Conservation (phyloP, 2,113 vertebrate species). For the Phrynocephalus versicolor region DNA sequence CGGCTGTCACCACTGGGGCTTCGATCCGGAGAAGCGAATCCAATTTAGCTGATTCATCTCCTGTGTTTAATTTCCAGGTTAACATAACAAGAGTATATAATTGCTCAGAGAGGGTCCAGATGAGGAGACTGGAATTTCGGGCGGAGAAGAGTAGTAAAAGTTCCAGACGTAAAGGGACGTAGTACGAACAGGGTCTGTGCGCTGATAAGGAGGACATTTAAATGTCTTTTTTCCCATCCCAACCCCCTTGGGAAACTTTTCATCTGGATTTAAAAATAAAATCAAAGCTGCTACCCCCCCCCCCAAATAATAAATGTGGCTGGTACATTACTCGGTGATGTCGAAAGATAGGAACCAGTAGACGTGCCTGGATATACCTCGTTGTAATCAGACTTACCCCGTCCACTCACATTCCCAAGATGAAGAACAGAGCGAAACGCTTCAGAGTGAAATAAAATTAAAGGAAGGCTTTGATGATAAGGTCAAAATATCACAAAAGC, state of each 20-base stretch:
- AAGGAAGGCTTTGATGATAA: background rate
- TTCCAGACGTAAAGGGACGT: background rate
- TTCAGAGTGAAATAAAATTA: background rate
- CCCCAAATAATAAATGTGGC: background rate
- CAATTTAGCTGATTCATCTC: conserved; percentile 35
- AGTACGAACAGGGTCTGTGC: background rate
- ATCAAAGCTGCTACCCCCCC: conserved; percentile 9
- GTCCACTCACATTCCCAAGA: background rate
- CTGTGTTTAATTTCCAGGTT: conserved; percentile 49
- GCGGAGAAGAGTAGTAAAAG: background rate
- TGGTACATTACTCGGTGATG: accelerated
- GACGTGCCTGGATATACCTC: background rate
- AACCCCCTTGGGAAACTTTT: conserved; percentile 9
- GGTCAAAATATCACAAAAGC: background rate
- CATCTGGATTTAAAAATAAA: background rate
- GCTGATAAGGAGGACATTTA: background rate
- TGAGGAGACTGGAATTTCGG: conserved; percentile 4
- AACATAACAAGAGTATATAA: conserved; percentile 43
- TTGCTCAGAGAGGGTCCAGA: conserved; percentile 18
- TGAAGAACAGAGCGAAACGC: background rate
- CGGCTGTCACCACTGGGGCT: background rate
- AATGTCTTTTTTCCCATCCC: background rate
- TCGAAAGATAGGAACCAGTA: accelerated
- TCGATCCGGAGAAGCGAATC: conserved; percentile 7
- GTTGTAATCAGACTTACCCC: background rate